These are phyloP conservation scores for Melitaea athalia DNA, from an alignment of 2,888 invertebrate genomes.

Conservation along the genomic window DNA sequence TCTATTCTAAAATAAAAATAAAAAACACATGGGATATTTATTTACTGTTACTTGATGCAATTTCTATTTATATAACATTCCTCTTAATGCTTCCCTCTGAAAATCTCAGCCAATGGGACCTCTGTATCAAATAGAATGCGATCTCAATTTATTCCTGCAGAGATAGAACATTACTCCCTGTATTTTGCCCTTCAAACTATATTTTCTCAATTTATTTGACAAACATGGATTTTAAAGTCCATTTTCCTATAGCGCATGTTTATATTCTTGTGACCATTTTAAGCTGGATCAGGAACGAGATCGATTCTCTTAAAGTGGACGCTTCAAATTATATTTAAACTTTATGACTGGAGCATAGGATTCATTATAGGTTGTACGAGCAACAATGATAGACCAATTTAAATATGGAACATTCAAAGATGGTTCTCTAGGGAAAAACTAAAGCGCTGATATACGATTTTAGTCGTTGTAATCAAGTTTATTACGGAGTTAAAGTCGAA, in stretches of 20 bases:
- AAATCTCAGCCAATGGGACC: conserved; percentile 61
- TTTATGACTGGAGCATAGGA: conserved; percentile 36
- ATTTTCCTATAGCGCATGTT: conserved; percentile 40
- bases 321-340: conserved; percentile 40
- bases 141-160: conserved; percentile 66
- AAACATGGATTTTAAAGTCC: conserved; percentile 39
- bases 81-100: conserved; percentile 40
- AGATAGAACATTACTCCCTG: conserved; percentile 69
- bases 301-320: conserved; percentile 75
- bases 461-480: conserved; percentile 37
- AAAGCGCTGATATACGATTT: conserved; percentile 50
- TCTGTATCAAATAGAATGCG: conserved; percentile 51
- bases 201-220: conserved; percentile 19
- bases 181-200: conserved; percentile 45
- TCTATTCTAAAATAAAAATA: not conserved
- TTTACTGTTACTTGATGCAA: not conserved
- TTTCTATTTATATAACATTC: conserved; percentile 11
- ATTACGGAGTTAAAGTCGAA: conserved; percentile 37
- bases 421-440: conserved; percentile 81
- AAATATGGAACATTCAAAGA: conserved; percentile 76
- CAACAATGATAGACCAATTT: conserved; percentile 72
- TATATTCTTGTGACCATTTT: conserved; percentile 51
- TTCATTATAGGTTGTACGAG: conserved; percentile 41
- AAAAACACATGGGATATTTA: not conserved
- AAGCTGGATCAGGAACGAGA: conserved; percentile 57